Evolutionary conservation across 1,140 invertebrate genomes (phyloP), one percentile per base, ranked within the genome.

Genomic region (Asbolus verrucosus): DNA sequence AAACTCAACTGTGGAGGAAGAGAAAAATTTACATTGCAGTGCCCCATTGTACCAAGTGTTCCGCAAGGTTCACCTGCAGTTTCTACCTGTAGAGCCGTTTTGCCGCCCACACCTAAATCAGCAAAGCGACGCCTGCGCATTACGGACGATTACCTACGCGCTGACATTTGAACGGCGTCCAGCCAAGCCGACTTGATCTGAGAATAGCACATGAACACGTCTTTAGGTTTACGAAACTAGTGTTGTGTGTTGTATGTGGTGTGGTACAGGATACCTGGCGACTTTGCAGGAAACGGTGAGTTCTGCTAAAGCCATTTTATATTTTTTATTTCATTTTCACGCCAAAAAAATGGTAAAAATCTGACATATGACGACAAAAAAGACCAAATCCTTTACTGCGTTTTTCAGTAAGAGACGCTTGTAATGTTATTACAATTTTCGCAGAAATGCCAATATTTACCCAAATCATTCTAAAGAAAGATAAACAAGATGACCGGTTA

Each of bases 111-210:
- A 36, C 59, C 46, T 13, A 62, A 62, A 38, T 62, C 36, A 6
- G 59, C 59, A 36, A 62, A 62, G 1, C 46, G 19, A 54, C 59
- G 59, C 59, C 6, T 39, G 59, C 59, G 59, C 27, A 27, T 24
- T 16, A 8, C 19, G 9, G 9, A n/a, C 41, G 1, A n/a, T 43
- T 67, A 61, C 69, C 69, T 71, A 71, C 69, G 69, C 69, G 69
- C 69, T 67, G 69, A 71, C 69, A 71, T 71, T 71, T 67, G 69
- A 71, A 71, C 65, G 21, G 43, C 54, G 50, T 60, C 65, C 69
- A 67, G 54, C 38, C 39, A 41, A 67, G 63, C 41, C 63, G 60
- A 71, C 31, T 71, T 67, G 46, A 61, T 67, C 69, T 67, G 33
- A 67, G 65, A 71, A 71, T 62, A 71, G 69, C 27, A 36, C 63